Evolutionary conservation across 2,797 vertebrate genomes (phyloP).

Genomic region (Pangasius sanitwongsei): DNA sequence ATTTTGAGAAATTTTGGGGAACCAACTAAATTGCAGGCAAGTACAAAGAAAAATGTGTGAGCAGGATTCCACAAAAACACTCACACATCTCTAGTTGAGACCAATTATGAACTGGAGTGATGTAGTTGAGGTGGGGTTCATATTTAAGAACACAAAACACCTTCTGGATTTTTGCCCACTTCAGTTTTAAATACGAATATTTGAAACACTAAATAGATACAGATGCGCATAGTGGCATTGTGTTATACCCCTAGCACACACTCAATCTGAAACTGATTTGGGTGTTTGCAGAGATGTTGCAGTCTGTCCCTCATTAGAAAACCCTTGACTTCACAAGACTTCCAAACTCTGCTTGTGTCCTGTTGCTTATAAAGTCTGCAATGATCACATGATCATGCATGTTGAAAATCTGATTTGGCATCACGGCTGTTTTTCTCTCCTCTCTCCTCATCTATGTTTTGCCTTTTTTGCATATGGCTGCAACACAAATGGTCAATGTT

Average conservation of each 20-base stretch:
- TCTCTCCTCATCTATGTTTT: constrained; percentile 58
- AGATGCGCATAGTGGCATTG: not conserved
- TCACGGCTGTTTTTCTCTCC: constrained; percentile 61
- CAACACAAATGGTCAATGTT: constrained; percentile 27
- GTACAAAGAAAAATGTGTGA: not conserved
- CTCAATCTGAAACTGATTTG: constrained; percentile 32
- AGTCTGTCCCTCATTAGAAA: constrained; percentile 36
- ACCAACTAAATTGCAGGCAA: not conserved
- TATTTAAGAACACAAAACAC: not conserved
- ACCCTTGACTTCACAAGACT: not conserved
- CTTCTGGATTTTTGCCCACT: not conserved
- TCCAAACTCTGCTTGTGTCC: constrained; percentile 21
- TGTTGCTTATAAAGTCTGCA: not conserved
- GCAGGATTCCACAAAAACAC: not conserved
- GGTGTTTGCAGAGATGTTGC: not conserved
- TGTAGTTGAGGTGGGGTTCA: not conserved
- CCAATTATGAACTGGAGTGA: not conserved
- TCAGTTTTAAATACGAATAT: not conserved
- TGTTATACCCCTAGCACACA: not conserved
- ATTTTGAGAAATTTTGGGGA: not conserved
- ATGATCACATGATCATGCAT: constrained; percentile 41
- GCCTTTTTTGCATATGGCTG: constrained; percentile 11
- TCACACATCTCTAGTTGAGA: not conserved
- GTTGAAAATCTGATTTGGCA: constrained; percentile 61
- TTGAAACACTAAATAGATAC: not conserved